Percentiles rank a stretch among this genome's conserved stretches.
Evolutionary conservation across 23 tunicate genomes (phyloP).

Genomic region (Botrylloides violaceus): DNA sequence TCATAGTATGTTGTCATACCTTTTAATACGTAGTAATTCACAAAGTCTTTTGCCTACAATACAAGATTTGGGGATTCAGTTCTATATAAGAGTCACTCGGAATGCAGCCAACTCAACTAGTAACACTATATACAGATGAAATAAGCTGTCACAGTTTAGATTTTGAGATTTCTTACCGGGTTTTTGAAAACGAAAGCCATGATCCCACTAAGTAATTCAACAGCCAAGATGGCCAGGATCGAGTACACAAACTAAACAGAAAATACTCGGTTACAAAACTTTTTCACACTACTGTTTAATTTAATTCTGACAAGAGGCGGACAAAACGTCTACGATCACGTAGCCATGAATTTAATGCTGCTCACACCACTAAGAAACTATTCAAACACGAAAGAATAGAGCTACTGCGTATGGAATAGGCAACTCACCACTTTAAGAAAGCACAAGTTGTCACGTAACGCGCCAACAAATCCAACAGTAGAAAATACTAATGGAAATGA

Average conservation of each 20-base stretch:
- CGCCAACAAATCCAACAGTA: constrained; percentile 41
- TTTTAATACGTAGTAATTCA: constrained; percentile 47
- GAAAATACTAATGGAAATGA: constrained; percentile 35
- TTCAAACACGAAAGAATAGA: not conserved
- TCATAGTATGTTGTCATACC: constrained; percentile 77
- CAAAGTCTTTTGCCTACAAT: constrained; percentile 65
- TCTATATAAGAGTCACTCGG: no score
- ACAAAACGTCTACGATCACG: no score
- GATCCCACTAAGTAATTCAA: constrained; percentile 49
- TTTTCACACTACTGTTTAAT: no score
- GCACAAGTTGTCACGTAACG: constrained; percentile 63
- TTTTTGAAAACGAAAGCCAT: constrained; percentile 76
- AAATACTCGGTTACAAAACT: no score
- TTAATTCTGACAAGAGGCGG: no score
- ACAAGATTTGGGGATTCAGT: not conserved
- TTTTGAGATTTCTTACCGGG: constrained; percentile 70
- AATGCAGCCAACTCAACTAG: no score
- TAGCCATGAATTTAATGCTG: no score
- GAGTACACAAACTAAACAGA: constrained; percentile 47
- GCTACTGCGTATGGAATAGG: not conserved
- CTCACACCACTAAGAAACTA: not conserved
- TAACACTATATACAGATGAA: no score
- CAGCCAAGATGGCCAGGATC: constrained; percentile 19
- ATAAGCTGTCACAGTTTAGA: no score
- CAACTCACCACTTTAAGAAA: constrained; percentile 48